Evolutionary conservation across 2,888 invertebrate species (phyloP).

Genomic region (Heliothis peltigera): DNA sequence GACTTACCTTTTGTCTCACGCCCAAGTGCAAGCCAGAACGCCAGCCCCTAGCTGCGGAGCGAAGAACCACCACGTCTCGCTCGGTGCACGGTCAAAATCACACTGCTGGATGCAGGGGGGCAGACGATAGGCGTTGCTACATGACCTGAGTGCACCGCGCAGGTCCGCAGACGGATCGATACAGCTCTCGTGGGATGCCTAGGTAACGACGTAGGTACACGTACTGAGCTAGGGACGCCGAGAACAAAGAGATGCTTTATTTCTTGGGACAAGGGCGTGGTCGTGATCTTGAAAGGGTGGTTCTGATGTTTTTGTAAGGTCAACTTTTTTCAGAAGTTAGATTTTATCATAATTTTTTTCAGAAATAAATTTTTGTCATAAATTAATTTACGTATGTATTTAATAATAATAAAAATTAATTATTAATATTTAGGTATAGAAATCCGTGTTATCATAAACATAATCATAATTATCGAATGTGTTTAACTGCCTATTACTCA

Average conservation of each 20-base stretch:
- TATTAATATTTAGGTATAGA: too few relatives aligned
- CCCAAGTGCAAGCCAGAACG: conserved; percentile 1
- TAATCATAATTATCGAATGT: too few relatives aligned
- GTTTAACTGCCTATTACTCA: too few relatives aligned
- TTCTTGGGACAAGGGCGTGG: not conserved
- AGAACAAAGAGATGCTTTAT: conserved; percentile 1
- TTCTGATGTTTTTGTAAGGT: too few relatives aligned
- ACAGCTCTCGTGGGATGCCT: not conserved
- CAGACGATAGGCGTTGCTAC: not conserved
- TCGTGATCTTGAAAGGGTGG: not conserved
- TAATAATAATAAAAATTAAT: too few relatives aligned
- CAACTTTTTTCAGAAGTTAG: too few relatives aligned
- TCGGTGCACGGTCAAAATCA: conserved; percentile 28
- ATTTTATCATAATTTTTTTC: too few relatives aligned
- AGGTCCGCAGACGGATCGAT: conserved; percentile 27
- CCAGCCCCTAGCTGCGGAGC: not conserved
- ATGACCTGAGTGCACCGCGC: conserved; percentile 34
- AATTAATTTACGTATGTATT: too few relatives aligned
- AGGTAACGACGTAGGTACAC: not conserved
- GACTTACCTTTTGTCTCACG: conserved; percentile 19
- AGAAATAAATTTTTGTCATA: too few relatives aligned
- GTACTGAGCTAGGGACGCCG: not conserved
- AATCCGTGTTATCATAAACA: too few relatives aligned
- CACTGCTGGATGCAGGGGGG: conserved; percentile 31
- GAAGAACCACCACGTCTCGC: conserved; percentile 14